Percentiles rank a stretch among this genome's conserved stretches.
phyloP scores from a whole-genome alignment of 2,888 invertebrate genomes.

The Lasioglossum zephyrum region DNA sequence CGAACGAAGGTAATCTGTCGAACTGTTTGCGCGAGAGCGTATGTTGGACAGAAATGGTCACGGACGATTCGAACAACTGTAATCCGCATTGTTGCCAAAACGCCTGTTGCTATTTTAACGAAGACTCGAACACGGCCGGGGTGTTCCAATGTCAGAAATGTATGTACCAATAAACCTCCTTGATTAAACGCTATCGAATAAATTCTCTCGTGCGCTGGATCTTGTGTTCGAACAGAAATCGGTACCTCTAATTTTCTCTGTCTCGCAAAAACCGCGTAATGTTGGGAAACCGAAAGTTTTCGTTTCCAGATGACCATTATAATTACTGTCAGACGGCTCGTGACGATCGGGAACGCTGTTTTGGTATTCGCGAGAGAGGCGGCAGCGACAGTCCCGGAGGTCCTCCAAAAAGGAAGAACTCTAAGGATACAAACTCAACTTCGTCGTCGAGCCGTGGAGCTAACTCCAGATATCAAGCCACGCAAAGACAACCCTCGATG shows the following conservation, averaged over 20 bases:
- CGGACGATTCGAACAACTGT: background rate
- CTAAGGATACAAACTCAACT: background rate
- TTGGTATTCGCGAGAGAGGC: constrained; percentile 45
- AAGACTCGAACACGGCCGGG: background rate
- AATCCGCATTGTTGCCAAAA: constrained; percentile 30
- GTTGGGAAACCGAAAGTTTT: constrained; percentile 16
- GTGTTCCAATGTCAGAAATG: constrained; percentile 29
- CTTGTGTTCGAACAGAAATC: background rate
- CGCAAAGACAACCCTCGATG: background rate
- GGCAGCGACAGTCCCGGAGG: constrained; percentile 44
- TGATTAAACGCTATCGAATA: background rate
- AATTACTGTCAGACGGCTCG: background rate
- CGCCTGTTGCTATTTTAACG: constrained; percentile 17
- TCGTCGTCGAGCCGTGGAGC: background rate
- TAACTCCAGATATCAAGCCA: background rate
- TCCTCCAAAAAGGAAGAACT: background rate
- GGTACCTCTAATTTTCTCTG: background rate
- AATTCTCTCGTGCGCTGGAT: background rate
- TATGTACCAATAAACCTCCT: background rate
- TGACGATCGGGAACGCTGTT: background rate
- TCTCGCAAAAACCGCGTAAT: background rate
- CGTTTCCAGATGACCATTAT: constrained; percentile 34
- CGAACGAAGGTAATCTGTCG: constrained; percentile 6
- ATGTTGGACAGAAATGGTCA: constrained; percentile 19
- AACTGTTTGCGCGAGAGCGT: constrained; percentile 1